Base-by-base conservation (phyloP, 2,888 invertebrate genomes). In the Erebia ligea region DNA sequence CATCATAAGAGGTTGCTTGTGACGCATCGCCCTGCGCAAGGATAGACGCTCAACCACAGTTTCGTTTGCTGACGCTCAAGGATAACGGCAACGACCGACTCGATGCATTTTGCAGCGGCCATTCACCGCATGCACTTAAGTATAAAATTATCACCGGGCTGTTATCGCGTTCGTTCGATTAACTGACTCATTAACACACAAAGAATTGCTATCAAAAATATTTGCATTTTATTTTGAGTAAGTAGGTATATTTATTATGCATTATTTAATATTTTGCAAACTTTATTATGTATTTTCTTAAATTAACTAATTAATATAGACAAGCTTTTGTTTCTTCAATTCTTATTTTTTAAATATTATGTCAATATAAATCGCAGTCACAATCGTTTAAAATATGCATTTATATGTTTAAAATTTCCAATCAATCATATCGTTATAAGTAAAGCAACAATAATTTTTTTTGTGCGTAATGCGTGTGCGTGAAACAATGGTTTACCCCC, bases 401-500 rank as follows among this genome's bases (percentile, higher is more conserved):
- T n/a, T n/a, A n/a, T n/a, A n/a, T n/a, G n/a, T n/a, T 34, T 34
- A 34, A 25, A 25, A 25, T 34, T 34, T 34, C 6, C 6, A 54
- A 19, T 54, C 17, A 10, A 17, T 13, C 8, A 56, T 21, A 13
- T 17, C 2, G 9, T 17, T n/a, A n/a, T 17, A n/a, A n/a, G 9
- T 17, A 52, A 52, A n/a, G 9, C 11, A 40, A 61, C 10, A 34
- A n/a, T n/a, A 19, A 63, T 10, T n/a, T 21, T 61, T 34, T 21
- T 52, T 19, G 56, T 67, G 63, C 54, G 40, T 90, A 91, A 86
- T 91, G 92, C 92, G 94, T 94, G 92, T 94, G 92, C 92, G 94
- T 94, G 90, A 91, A 94, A 94, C 94, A 94, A 94, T 94, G 91
- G 91, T 86, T 87, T 93, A 93, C 92, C 92, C 94, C 93, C 93